Evolutionary conservation across 2,113 vertebrate genomes (phyloP), one percentile per base, ranked within the genome.

Genomic region (Panthera uncia): DNA sequence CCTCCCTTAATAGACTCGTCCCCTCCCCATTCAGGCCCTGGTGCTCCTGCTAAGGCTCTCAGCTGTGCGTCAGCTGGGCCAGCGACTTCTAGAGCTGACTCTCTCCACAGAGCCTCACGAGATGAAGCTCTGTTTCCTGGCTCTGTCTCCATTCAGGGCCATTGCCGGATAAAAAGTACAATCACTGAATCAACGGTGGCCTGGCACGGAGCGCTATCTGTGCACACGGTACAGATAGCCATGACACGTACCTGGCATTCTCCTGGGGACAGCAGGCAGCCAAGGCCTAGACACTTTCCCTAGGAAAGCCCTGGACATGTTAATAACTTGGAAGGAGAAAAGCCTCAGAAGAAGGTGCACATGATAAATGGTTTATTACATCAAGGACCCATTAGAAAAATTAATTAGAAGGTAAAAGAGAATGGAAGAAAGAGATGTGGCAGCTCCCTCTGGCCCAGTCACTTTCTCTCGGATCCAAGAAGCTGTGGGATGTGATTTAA

Each of bases 401-500:
- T 76, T 71, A 86, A 97, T 90, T 66, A 83, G 68, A 94, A 93
- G 88, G 48, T 36, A 48, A 88, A 92, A 92, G 68, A 57, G 73
- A 71, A 92, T 71, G 76, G 55, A 94, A 84, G 76, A 82, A 81
- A 80, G 38, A 91, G 45, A 55, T 2, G 10, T 50, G 73, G 71
- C 36, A 18, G n/a, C 78, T 94, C n/a, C 38, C 38, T 81, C 52
- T 86, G 52, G 88, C 76, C 90, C n/a, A 69, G 45, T 55, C 63
- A 9, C 79, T 83, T 73, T 74, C 50, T 81, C 48, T 45, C 13
- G 3, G 71, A 66, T 95, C 82, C 68, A 83, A 76, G 94, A 91
- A 74, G 69, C 78, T 27, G 41, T 10, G 7, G 87, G 81, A 65
- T 1, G 0, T 80, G 91, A 91, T 94, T 85, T 92, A 81, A 94